These are phyloP conservation scores for Arge pagana DNA, from an alignment of 2,888 invertebrate genomes.

Conservation along the genomic window DNA sequence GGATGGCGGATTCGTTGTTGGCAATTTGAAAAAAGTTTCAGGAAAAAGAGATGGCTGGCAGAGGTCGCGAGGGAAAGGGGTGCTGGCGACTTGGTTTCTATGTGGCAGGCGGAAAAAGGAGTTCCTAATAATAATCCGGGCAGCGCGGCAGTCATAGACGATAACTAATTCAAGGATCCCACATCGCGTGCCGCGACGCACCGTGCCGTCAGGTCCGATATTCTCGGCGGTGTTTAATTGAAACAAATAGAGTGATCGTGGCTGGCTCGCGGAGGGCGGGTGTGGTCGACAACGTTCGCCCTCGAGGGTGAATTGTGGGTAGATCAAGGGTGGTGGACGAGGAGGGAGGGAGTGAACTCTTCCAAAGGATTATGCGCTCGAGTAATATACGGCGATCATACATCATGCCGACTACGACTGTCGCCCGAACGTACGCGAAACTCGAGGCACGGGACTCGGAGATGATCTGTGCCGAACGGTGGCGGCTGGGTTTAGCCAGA, in stretches of 20 bases:
- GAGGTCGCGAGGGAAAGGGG: too few species aligned
- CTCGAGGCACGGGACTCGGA: constrained; percentile 43
- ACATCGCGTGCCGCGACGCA: too few species aligned
- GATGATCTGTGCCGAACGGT: neutral
- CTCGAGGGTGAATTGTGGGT: constrained; percentile 17
- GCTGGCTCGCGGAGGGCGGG: constrained; percentile 29
- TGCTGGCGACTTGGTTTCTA: too few species aligned
- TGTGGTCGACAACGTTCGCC: constrained; percentile 8
- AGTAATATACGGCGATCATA: constrained; percentile 54
- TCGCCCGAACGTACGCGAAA: constrained; percentile 44
- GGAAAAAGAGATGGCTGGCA: too few species aligned
- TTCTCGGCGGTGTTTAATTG: constrained; percentile 53
- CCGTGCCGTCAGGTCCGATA: too few species aligned
- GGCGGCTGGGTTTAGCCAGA: constrained; percentile 34
- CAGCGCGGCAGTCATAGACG: too few species aligned
- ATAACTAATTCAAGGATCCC: constrained; percentile 20
- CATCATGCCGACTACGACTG: constrained; percentile 45
- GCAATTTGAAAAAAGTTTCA: too few species aligned
- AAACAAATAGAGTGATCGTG: constrained; percentile 55
- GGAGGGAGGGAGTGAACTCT: constrained; percentile 42
- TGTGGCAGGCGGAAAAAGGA: too few species aligned
- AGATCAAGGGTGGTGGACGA: constrained; percentile 31
- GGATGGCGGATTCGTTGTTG: too few species aligned
- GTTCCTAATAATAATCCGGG: too few species aligned
- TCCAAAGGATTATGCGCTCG: constrained; percentile 55